Conservation (phyloP, 23 tunicate genomes). For the Halocynthia roretzi region DNA sequence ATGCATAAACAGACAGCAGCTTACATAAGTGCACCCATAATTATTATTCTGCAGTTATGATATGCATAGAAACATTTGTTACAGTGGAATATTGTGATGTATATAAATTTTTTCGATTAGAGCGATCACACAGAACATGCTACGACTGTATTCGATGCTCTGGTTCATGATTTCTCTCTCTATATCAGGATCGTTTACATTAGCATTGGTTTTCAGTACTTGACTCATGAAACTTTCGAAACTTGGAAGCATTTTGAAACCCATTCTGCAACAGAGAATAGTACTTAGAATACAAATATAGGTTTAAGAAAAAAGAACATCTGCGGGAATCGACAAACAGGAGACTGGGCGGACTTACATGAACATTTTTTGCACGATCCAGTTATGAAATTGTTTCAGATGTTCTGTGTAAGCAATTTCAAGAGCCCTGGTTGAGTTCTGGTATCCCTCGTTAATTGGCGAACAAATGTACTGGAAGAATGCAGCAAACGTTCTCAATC, state of each 20-base stretch:
- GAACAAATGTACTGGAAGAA: slow-evolving; percentile 20
- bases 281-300: background rate
- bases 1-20: too few species aligned
- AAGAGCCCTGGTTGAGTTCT: slow-evolving; percentile 23
- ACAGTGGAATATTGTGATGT: slow-evolving; percentile 2
- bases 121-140: slow-evolving; percentile 3
- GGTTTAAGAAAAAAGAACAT: background rate
- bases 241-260: slow-evolving; percentile 51
- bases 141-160: background rate
- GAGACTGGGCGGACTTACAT: slow-evolving; percentile 3
- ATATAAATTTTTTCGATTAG: slow-evolving; percentile 14
- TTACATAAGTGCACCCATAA: too few species aligned
- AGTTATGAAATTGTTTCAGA: slow-evolving; percentile 60
- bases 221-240: slow-evolving; percentile 22
- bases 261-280: slow-evolving; percentile 28
- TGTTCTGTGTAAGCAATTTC: slow-evolving; percentile 19
- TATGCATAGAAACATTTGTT: too few species aligned
- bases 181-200: background rate
- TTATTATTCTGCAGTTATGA: too few species aligned
- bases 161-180: slow-evolving; percentile 21
- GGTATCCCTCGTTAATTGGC: slow-evolving; percentile 6
- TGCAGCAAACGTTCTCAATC: slow-evolving; percentile 27
- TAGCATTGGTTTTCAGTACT: background rate
- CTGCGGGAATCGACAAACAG: background rate
- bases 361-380: slow-evolving; percentile 69